A percentile compares a stretch with the other conserved stretches of the same genome.
Conservation (phyloP, 2,888 invertebrate species). For the Eulithis prunata region DNA sequence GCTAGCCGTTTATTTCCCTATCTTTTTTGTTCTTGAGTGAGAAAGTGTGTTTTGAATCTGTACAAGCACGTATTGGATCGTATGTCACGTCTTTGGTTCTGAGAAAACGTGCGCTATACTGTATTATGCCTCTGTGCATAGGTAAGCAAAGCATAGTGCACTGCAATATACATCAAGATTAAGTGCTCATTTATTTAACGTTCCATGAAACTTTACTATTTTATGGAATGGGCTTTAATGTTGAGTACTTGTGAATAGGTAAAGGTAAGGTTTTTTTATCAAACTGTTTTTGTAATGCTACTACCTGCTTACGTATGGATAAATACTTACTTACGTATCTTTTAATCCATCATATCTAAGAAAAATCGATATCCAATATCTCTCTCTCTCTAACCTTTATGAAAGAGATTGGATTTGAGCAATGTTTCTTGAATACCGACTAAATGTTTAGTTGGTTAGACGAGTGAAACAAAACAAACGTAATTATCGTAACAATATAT, state of each 20-base stretch:
- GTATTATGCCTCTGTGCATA: slow-evolving; percentile 9
- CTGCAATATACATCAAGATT: slow-evolving; percentile 29
- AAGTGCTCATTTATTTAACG: slow-evolving; percentile 35
- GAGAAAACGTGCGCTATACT: not conserved
- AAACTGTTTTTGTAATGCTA: not conserved
- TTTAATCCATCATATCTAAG: too few relatives aligned
- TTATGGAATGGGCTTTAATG: slow-evolving; percentile 24
- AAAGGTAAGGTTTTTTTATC: slow-evolving; percentile 8
- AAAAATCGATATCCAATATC: too few relatives aligned
- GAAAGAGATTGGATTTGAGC: too few relatives aligned
- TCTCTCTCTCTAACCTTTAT: too few relatives aligned
- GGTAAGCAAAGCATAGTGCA: slow-evolving; percentile 16
- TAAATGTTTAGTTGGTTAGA: too few relatives aligned
- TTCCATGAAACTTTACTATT: slow-evolving; percentile 23
- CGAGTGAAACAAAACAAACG: slow-evolving; percentile 22
- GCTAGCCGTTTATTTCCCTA: too few relatives aligned
- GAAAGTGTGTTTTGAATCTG: too few relatives aligned
- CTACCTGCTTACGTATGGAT: too few relatives aligned
- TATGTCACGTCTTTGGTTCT: not conserved
- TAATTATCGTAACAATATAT: slow-evolving; percentile 76
- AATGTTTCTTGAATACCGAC: too few relatives aligned
- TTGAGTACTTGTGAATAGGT: not conserved
- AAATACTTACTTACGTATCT: too few relatives aligned
- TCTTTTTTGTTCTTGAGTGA: too few relatives aligned
- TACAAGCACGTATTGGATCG: too few relatives aligned